A percentile compares a stretch with the other conserved stretches of the same genome.
phyloP scores from a whole-genome alignment of 2,797 vertebrate genomes.

The Scleropages formosus region DNA sequence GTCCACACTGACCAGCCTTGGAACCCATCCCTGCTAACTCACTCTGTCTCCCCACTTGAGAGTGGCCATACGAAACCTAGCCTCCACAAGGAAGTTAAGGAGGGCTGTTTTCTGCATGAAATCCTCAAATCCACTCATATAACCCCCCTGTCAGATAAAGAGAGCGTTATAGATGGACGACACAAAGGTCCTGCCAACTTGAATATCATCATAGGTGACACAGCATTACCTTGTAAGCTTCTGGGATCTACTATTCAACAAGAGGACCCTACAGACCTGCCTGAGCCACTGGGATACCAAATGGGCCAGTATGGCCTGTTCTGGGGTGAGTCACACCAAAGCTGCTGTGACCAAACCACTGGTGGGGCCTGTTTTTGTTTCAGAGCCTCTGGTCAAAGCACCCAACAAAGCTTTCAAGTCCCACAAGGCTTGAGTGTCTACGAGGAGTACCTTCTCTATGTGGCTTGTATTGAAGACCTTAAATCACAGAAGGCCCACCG shows the following conservation, averaged over 20 bases:
- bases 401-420: conserved; percentile 21
- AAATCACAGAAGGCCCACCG: conserved; percentile 22
- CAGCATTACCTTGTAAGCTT: too few relatives aligned
- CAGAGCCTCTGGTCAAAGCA: not conserved
- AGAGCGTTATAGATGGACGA: not conserved
- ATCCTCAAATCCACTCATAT: not conserved
- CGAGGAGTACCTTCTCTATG: conserved; percentile 60
- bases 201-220: not conserved
- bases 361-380: not conserved
- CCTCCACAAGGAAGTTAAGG: not conserved
- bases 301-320: not conserved
- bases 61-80: not conserved
- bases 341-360: not conserved
- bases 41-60: not conserved
- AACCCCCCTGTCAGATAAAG: not conserved
- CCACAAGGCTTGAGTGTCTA: conserved; percentile 44
- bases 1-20: too few relatives aligned
- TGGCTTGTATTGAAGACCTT: conserved; percentile 44
- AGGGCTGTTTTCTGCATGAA: not conserved
- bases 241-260: not conserved
- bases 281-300: not conserved
- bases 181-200: not conserved
- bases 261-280: not conserved
- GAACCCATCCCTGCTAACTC: too few relatives aligned
- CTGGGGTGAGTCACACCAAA: not conserved